Conservation (phyloP, 1,140 invertebrate species). For the Archivesica marissinica region DNA sequence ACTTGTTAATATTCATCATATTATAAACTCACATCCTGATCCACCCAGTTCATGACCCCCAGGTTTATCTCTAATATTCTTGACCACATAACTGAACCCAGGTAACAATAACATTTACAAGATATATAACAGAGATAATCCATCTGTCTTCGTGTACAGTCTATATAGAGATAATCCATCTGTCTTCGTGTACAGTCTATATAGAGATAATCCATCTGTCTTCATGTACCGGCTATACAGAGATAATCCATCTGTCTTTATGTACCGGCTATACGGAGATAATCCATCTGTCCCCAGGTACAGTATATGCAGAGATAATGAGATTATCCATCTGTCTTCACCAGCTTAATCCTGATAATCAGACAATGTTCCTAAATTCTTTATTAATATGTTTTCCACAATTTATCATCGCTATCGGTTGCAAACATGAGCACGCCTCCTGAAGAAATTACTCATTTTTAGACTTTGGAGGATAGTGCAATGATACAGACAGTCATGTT, state of each 20-base stretch:
- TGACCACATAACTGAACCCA: constrained; percentile 5
- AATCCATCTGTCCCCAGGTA: no score
- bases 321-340: no score
- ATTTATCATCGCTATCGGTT: no score
- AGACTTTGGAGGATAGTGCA: no score
- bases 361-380: no score
- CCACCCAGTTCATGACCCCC: not conserved
- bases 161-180: not conserved
- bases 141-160: not conserved
- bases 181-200: not conserved
- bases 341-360: no score
- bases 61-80: constrained; percentile 29
- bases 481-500: no score
- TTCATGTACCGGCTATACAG: not conserved
- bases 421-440: no score
- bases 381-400: no score
- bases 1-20: not conserved
- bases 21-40: not conserved
- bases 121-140: not conserved
- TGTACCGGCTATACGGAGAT: not conserved
- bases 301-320: no score
- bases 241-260: not conserved
- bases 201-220: not conserved
- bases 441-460: no score
- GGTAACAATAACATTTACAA: constrained; percentile 22